Evolutionary conservation across 2,797 vertebrate genomes (phyloP), one percentile per base, ranked within the genome.

Genomic region (Pagetopsis macropterus): DNA sequence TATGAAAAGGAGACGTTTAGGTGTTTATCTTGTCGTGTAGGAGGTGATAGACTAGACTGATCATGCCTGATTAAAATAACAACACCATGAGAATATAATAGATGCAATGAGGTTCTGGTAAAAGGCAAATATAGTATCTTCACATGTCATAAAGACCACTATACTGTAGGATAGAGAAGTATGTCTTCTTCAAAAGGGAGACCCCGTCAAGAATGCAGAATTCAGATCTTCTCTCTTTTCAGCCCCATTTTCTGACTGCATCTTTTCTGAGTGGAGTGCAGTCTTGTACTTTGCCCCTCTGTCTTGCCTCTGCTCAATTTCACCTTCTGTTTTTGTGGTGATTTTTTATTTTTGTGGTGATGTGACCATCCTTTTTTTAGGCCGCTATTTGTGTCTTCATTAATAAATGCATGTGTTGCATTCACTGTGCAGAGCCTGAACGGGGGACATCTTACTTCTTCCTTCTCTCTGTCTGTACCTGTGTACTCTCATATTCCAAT

Each of bases 331-430:
- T 66, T 63, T 65, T 62, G 33, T 62, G 31, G 56, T 61, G 56
- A 70, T 13, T 59, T 49, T 5, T 45, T 14, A 5, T 56, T 37
- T 50, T 55, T 9, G 3, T 56, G 11, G 13, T 72, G 58, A 64
- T 43, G 31, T 31, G 41, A 19, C 37, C 44, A 40, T 56, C 6
- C 1, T 37, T 61, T 46, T 52, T 61, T 61, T 15, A 2, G 7
- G 16, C 3, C 0, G 3, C 27, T 5, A 3, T 75, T 55, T 69
- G 33, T 54, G 37, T 43, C 23, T 55, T 52, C 31, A 70, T 75
- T 48, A 76, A 76, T 76, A 81, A 78, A 74, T 71, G 4, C 51
- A 60, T 52, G 52, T 1, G 62, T 71, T 58, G 58, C 9, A 49
- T 58, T 23, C 4, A 63, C 54, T 33, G 43, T 68, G 52, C 40